A percentile compares a stretch with the other conserved stretches of the same genome.
Conservation (phyloP, 2,888 invertebrate genomes). For the Therioaphis trifolii region DNA sequence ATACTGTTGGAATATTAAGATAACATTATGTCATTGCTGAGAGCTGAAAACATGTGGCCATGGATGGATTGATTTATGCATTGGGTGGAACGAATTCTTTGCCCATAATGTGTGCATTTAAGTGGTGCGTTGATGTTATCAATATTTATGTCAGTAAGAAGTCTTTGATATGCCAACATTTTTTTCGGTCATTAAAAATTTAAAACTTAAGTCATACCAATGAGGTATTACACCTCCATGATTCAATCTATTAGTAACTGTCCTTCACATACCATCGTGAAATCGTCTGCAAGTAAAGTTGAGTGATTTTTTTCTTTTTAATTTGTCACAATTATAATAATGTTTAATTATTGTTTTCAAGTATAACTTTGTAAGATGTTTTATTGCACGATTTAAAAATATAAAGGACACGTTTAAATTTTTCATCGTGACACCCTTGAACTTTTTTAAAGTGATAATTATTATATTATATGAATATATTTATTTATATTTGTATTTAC, state of each 20-base stretch:
- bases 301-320: conserved; percentile 29
- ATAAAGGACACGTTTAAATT: conserved; percentile 30
- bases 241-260: neutral
- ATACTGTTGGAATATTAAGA: neutral
- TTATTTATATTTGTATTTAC: neutral
- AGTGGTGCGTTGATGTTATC: conserved; percentile 7
- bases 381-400: conserved; percentile 13
- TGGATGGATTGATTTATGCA: conserved; percentile 24
- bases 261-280: conserved; percentile 3
- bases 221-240: neutral
- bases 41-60: neutral
- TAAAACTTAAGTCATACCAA: neutral
- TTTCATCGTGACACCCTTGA: conserved; percentile 44
- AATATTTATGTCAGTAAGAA: conserved; percentile 20
- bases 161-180: neutral
- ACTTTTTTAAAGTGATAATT: neutral
- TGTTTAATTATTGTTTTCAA: conserved; percentile 36
- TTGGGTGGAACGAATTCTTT: neutral
- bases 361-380: conserved; percentile 1
- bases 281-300: neutral
- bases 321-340: neutral
- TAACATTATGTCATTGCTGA: neutral
- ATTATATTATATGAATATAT: neutral
- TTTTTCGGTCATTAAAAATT: conserved; percentile 13
- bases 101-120: neutral